phyloP scores from a whole-genome alignment of 2,888 invertebrate species.

The Agonum fuliginosum region DNA sequence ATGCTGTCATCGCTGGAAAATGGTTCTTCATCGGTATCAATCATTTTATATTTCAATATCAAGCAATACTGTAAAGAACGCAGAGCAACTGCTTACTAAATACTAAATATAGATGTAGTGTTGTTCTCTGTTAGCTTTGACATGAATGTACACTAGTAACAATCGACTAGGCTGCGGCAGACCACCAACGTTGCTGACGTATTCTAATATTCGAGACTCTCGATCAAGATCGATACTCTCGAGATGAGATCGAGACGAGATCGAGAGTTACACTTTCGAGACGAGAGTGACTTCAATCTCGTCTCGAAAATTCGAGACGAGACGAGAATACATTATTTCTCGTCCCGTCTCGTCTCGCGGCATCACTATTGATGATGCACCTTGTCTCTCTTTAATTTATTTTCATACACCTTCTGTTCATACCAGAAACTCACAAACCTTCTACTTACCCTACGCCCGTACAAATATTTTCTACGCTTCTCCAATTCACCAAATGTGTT shows the following conservation, averaged over 20 bases:
- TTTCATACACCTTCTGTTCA: no score
- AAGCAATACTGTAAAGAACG: background rate
- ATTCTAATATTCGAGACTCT: background rate
- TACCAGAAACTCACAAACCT: no score
- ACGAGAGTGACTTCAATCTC: background rate
- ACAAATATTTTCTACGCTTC: no score
- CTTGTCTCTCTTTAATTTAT: no score
- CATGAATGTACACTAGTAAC: background rate
- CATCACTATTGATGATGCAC: constrained; percentile 33
- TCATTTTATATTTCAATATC: background rate
- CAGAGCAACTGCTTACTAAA: background rate
- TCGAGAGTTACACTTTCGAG: background rate
- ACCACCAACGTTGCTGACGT: background rate
- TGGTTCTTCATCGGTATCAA: background rate
- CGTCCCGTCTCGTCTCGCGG: constrained; percentile 19
- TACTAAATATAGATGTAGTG: background rate
- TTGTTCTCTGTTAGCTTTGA: background rate
- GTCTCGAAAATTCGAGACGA: constrained; percentile 25
- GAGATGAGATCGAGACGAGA: background rate
- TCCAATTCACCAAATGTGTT: no score
- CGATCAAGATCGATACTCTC: background rate
- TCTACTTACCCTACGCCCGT: no score
- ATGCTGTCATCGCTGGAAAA: background rate
- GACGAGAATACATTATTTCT: constrained; percentile 14
- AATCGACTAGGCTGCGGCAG: background rate